These are phyloP conservation scores for Coccyzus lansbergi DNA, from an alignment of 2,797 vertebrate species.

Conservation along the genomic window DNA sequence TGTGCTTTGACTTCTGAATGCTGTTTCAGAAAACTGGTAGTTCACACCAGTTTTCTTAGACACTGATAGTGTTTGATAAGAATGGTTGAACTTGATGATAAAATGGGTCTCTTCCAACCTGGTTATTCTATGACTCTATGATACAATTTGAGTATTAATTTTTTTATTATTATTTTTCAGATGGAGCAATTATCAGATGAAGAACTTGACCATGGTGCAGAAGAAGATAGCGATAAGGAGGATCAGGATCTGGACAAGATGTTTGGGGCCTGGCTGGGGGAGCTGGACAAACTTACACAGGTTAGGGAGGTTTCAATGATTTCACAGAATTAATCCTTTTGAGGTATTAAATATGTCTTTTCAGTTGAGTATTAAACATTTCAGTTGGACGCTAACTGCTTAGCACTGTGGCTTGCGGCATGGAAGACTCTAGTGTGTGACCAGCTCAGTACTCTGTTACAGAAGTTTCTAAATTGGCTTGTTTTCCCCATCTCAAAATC, in stretches of 20 bases:
- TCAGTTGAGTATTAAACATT: neutral
- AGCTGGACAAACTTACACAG: constrained; percentile 97
- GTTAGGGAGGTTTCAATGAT: constrained; percentile 66
- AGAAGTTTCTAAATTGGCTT: neutral
- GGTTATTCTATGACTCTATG: too few species aligned
- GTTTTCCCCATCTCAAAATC: neutral
- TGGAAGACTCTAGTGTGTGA: neutral
- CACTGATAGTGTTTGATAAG: too few species aligned
- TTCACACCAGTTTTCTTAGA: neutral
- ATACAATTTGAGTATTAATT: neutral
- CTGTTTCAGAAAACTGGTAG: neutral
- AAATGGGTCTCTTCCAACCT: too few species aligned
- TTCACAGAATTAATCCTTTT: neutral
- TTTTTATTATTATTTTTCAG: constrained; percentile 75
- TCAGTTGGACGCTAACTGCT: neutral
- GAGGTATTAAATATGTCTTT: neutral
- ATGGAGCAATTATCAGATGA: constrained; percentile 99
- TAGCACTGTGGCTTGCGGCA: neutral
- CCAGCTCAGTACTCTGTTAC: neutral
- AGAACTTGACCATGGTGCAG: constrained; percentile 93
- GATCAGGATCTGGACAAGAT: constrained; percentile 98
- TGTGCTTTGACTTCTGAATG: neutral
- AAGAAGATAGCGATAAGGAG: constrained; percentile 98
- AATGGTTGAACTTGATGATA: too few species aligned
- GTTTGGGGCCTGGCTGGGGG: constrained; percentile 98